Evolutionary conservation across 1,140 invertebrate species (phyloP), one percentile per base, ranked within the genome.

Genomic region (Plectrocnemia conspersa): DNA sequence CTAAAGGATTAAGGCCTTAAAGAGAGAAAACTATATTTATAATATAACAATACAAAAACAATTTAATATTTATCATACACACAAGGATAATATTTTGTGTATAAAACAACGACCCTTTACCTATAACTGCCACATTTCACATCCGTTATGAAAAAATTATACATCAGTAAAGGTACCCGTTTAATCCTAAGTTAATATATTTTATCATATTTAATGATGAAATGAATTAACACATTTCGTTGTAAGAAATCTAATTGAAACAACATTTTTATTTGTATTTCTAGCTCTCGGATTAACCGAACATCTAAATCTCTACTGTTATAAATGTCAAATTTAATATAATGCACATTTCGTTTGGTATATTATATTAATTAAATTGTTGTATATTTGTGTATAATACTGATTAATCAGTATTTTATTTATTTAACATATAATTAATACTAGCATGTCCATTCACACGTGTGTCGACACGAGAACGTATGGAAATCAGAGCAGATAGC

Each of bases 221-320:
- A 27, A 45, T 45, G 42, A 27, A 27, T 27, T 16, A 45, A 27
- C 42, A 45, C 42, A 45, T 52, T 56, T 61, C 59, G 59, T 61
- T 61, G 59, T 61, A 61, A 54, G 54, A 61, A 61, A 61, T 61
- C 54, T 57, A 57, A 46, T 23, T 52, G 46, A 18, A 57, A 56
- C 22, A 60, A 54, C 47, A 47, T 38, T 45, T 50, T 36, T 23
- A 36, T 24, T 44, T 16, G 25, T 13, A 49, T 10, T 19, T 41
- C 38, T 19, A 38, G 16, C 16, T 10, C 13, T 6, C 5, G 35
- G n/a, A 29, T 29, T 29, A 29, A 29, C 7, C n/a, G 6, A 29
- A 29, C 27, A 29, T 29, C n/a, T n/a, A 7, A 36, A 22, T 10
- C 15, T 25, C 16, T 44, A 44, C 22, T 32, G 25, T 40, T 44